Percentiles rank a stretch among this genome's conserved stretches.
Evolutionary conservation across 2,888 invertebrate species (phyloP).

Genomic region (Latrodectus hesperus): DNA sequence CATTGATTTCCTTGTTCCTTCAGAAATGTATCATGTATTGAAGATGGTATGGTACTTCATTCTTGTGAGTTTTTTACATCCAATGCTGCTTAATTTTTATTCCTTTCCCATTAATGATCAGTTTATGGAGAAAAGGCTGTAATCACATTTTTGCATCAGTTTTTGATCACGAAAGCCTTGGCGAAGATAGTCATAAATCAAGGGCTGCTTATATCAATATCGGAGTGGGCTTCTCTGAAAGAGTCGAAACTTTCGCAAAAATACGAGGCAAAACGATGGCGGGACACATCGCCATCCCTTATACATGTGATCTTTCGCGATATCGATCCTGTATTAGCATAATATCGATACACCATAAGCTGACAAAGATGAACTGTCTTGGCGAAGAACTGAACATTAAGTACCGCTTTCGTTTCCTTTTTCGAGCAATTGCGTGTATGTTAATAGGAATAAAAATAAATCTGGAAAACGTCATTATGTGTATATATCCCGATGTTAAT

Average conservation of each 20-base stretch:
- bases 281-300: not conserved
- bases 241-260: not conserved
- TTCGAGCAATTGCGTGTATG: constrained; percentile 22
- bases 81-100: no score
- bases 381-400: constrained; percentile 5
- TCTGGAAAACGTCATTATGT: constrained; percentile 36
- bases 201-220: not conserved
- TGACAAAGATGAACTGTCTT: not conserved
- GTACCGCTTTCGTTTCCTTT: constrained; percentile 3
- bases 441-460: constrained; percentile 31
- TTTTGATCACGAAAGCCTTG: not conserved
- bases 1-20: no score
- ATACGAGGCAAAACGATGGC: not conserved
- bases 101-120: no score
- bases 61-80: no score
- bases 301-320: not conserved
- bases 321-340: not conserved
- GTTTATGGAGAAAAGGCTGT: no score
- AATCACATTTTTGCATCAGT: not conserved
- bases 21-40: no score
- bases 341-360: not conserved
- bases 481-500: constrained; percentile 22
- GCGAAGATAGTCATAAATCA: not conserved
- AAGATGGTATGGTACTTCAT: no score
- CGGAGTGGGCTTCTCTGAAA: not conserved